A percentile compares a stretch with the other conserved stretches of the same genome.
phyloP scores from a whole-genome alignment of 2,888 invertebrate species.

The Cephus pulcher region DNA sequence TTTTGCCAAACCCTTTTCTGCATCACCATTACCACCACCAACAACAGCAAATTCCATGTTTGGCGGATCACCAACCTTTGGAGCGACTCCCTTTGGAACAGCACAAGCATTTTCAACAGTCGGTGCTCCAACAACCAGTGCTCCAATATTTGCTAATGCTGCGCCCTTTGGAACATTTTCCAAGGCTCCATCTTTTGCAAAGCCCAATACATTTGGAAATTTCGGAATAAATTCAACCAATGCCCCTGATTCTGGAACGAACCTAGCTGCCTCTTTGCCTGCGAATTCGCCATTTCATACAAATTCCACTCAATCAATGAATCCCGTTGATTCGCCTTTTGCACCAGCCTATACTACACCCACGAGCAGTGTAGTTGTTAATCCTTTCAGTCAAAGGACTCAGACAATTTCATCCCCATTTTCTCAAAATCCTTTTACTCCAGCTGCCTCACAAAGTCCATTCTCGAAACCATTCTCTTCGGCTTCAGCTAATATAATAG shows the following conservation, averaged over 20 bases:
- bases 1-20: constrained; percentile 8
- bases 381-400: constrained; percentile 21
- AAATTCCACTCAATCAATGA: not conserved
- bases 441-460: constrained; percentile 13
- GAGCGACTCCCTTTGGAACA: constrained; percentile 23
- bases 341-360: constrained; percentile 28
- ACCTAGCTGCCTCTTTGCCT: constrained; percentile 14
- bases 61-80: constrained; percentile 42
- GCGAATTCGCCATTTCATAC: constrained; percentile 19
- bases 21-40: constrained; percentile 7
- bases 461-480: constrained; percentile 8
- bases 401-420: constrained; percentile 30
- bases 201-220: constrained; percentile 13
- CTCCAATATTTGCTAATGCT: constrained; percentile 24
- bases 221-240: constrained; percentile 2
- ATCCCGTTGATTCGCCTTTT: constrained; percentile 30
- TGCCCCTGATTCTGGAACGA: not conserved
- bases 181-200: constrained; percentile 27
- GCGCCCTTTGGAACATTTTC: constrained; percentile 26
- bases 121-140: constrained; percentile 20
- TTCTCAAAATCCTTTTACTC: constrained; percentile 36
- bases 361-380: constrained; percentile 27
- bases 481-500: constrained; percentile 31
- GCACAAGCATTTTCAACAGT: constrained; percentile 30
- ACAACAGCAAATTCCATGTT: constrained; percentile 4